phyloP scores from a whole-genome alignment of 2,113 vertebrate species.

The Camelus bactrianus region DNA sequence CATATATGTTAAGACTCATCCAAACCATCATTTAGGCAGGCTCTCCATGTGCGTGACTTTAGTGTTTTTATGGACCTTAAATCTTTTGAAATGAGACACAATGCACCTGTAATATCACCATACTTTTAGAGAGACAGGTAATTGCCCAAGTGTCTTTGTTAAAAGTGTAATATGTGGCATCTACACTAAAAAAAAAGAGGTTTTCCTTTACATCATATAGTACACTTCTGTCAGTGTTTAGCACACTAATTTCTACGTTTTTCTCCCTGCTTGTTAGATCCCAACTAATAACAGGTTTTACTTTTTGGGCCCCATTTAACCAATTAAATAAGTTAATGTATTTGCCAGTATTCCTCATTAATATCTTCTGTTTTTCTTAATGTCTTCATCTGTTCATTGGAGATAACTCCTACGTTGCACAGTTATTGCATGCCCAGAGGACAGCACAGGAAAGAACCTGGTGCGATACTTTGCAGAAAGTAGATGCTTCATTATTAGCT shows the following conservation, averaged over 20 bases:
- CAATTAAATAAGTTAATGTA: not conserved
- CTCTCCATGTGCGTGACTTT: not conserved
- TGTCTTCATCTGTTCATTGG: no score
- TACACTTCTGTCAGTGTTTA: not conserved
- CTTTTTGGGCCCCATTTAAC: slow-evolving; percentile 35
- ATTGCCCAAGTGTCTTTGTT: not conserved
- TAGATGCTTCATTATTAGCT: not conserved
- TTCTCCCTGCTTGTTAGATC: not conserved
- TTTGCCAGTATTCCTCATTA: not conserved
- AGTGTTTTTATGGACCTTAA: not conserved
- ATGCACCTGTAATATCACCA: not conserved
- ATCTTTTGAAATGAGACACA: not conserved
- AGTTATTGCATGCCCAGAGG: not conserved
- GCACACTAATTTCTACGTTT: not conserved
- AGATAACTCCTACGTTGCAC: not conserved
- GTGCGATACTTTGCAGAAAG: not conserved
- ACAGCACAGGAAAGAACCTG: not conserved
- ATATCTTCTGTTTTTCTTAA: not conserved
- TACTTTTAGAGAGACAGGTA: not conserved
- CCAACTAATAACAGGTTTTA: not conserved
- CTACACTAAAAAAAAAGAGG: not conserved
- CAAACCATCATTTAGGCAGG: not conserved
- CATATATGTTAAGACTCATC: slow-evolving; percentile 42
- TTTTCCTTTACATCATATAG: not conserved
- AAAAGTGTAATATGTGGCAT: not conserved